Base-by-base conservation (phyloP, 2,797 vertebrate species). In the Euthynnus affinis region DNA sequence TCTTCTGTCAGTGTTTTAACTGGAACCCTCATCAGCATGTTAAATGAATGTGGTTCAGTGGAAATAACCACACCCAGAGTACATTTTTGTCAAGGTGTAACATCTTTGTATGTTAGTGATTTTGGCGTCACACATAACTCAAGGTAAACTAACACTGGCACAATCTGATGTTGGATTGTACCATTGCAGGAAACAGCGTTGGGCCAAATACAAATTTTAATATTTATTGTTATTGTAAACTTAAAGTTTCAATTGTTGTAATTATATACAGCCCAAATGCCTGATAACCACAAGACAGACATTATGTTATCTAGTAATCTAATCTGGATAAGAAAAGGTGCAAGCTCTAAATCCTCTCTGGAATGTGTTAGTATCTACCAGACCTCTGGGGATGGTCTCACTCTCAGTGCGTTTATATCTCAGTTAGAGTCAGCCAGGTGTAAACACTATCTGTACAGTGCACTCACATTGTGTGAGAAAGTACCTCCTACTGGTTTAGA, bases 391-490 rank as follows among this genome's bases (percentile, higher is more conserved):
- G 67, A 57, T 22, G 48, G 29, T 76, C 48, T 3, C 42, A 32
- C 29, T 76, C 56, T 18, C 9, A n/a, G n/a, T 34, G 37, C 6
- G 9, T 64, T 59, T 22, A 20, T 67, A 71, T 78, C 62, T 68
- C 68, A 4, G 23, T 46, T 34, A 77, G 34, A 79, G 63, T 69
- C 66, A n/a, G 55, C 76, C 48, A 69, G 67, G 80, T 81, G 74
- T 57, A 63, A 77, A 85, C 59, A 62, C 12, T 9, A 23, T n/a
- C 40, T 1, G 44, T 34, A 25, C 48, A 32, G 48, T 6, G 5
- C 49, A n/a, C 44, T 81, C 56, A 46, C 14, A 46, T 74, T 77
- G 27, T 65, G 42, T 72, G 71, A 83, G 78, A 86, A 83, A 83
- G 12, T 58, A 0, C 61, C 37, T 1, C 69, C 75, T 48, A 69